Conservation (phyloP, 2,888 invertebrate genomes). For the Silvanus unidentatus region DNA sequence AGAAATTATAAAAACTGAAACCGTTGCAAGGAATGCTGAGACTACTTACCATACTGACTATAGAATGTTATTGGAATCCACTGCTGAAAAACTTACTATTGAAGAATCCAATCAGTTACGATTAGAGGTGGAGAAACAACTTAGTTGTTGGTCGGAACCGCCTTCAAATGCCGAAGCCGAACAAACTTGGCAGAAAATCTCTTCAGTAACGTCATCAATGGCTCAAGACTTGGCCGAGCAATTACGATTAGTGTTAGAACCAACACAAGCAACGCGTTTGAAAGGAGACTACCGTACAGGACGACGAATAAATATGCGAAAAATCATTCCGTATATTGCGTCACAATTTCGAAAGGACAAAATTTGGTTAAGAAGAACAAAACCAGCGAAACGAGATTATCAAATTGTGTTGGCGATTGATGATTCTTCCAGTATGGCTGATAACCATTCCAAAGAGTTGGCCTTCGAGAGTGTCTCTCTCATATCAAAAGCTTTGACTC, state of each 20-base stretch:
- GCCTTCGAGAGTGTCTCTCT: constrained; percentile 93
- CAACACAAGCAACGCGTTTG: constrained; percentile 84
- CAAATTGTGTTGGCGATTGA: constrained; percentile 95
- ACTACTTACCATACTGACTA: constrained; percentile 70
- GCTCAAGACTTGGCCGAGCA: constrained; percentile 90
- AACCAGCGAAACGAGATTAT: constrained; percentile 92
- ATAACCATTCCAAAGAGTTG: constrained; percentile 81
- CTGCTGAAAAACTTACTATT: constrained; percentile 28
- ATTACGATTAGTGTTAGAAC: constrained; percentile 88
- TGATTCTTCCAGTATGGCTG: constrained; percentile 89
- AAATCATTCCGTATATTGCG: constrained; percentile 97
- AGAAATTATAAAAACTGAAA: constrained; percentile 60
- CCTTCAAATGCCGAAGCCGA: constrained; percentile 48
- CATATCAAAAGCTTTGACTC: constrained; percentile 80
- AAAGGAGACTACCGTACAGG: constrained; percentile 97
- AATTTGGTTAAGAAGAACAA: constrained; percentile 95
- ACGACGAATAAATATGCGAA: constrained; percentile 95
- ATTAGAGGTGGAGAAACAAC: constrained; percentile 48
- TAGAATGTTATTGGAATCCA: constrained; percentile 26
- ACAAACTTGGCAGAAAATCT: constrained; percentile 58
- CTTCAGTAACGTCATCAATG: constrained; percentile 54
- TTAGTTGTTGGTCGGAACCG: constrained; percentile 49
- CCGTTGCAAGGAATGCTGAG: constrained; percentile 62
- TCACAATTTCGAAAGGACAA: constrained; percentile 98
- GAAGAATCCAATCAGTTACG: constrained; percentile 47